A percentile compares a stretch with the other conserved stretches of the same genome.
phyloP scores from a whole-genome alignment of 2,888 invertebrate species.

The Andrena chrysosceles region DNA sequence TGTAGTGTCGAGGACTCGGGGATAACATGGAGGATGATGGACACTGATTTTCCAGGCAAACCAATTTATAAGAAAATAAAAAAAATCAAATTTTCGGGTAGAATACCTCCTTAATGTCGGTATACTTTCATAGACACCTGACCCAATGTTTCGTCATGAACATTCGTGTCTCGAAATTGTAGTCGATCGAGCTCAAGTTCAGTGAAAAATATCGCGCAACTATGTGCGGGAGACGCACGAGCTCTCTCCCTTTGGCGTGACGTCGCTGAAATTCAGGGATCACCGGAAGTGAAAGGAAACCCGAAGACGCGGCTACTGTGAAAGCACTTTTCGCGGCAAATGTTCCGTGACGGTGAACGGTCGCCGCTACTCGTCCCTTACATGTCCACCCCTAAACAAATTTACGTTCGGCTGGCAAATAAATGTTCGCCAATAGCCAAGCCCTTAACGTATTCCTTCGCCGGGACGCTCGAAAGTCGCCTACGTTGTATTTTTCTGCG shows the following conservation, averaged over 20 bases:
- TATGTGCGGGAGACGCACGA: neutral
- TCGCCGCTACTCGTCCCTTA: constrained; percentile 64
- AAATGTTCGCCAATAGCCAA: constrained; percentile 65
- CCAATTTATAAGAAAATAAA: too few species aligned
- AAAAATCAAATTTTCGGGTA: too few species aligned
- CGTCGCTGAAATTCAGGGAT: constrained; percentile 60
- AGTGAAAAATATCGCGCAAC: constrained; percentile 31
- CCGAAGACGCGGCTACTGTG: constrained; percentile 61
- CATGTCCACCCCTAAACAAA: constrained; percentile 83
- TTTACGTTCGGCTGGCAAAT: constrained; percentile 77
- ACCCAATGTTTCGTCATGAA: neutral
- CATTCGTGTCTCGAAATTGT: neutral
- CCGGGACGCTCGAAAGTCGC: constrained; percentile 51
- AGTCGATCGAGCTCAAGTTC: neutral
- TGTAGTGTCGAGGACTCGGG: neutral
- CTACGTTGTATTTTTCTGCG: constrained; percentile 53
- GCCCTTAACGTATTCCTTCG: constrained; percentile 59
- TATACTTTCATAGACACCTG: too few species aligned
- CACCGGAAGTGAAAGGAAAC: constrained; percentile 63
- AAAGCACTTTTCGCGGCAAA: constrained; percentile 77
- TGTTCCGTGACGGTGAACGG: constrained; percentile 82
- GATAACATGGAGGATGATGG: neutral
- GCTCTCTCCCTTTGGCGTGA: constrained; percentile 11
- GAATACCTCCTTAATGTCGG: too few species aligned
- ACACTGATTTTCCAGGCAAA: neutral